Percentiles rank a stretch among this genome's conserved stretches.
phyloP scores from a whole-genome alignment of 2,888 invertebrate species.

The Heteromyza rotundicornis region DNA sequence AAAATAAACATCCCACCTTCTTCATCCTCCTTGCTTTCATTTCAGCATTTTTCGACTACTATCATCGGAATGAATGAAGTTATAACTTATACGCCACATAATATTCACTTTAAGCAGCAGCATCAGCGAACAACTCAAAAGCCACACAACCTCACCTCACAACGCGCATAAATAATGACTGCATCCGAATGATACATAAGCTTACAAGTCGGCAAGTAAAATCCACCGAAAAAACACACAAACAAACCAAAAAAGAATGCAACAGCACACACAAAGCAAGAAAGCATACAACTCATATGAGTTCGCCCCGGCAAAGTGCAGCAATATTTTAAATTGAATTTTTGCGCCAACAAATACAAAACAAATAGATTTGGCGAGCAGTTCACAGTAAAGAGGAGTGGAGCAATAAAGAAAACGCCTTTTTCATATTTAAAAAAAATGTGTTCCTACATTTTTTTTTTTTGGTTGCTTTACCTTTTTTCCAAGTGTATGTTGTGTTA shows the following conservation, averaged over 20 bases:
- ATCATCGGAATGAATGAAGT: background rate
- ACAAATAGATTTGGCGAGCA: constrained; percentile 10
- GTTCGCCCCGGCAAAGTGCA: constrained; percentile 42
- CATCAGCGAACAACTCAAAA: constrained; percentile 24
- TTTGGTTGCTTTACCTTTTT: no score
- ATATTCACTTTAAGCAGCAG: constrained; percentile 36
- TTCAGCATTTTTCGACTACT: background rate
- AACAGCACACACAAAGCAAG: background rate
- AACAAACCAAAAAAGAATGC: background rate
- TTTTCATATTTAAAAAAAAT: background rate
- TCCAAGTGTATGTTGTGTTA: no score
- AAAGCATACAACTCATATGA: constrained; percentile 28
- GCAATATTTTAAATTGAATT: constrained; percentile 57
- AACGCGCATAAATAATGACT: background rate
- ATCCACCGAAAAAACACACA: background rate
- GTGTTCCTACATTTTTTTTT: constrained; percentile 17
- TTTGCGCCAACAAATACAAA: constrained; percentile 28
- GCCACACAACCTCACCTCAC: constrained; percentile 39
- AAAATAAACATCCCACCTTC: no score
- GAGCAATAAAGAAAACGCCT: constrained; percentile 9
- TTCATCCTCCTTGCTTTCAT: no score
- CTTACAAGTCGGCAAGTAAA: background rate
- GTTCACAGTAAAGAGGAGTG: constrained; percentile 19
- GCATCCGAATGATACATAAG: constrained; percentile 6
- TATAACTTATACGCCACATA: constrained; percentile 40